A percentile compares a stretch with the other conserved stretches of the same genome.
These are phyloP conservation scores for Actinostola sp. DNA, from an alignment of 92 coral and sea anemone genomes.

Conservation along the genomic window DNA sequence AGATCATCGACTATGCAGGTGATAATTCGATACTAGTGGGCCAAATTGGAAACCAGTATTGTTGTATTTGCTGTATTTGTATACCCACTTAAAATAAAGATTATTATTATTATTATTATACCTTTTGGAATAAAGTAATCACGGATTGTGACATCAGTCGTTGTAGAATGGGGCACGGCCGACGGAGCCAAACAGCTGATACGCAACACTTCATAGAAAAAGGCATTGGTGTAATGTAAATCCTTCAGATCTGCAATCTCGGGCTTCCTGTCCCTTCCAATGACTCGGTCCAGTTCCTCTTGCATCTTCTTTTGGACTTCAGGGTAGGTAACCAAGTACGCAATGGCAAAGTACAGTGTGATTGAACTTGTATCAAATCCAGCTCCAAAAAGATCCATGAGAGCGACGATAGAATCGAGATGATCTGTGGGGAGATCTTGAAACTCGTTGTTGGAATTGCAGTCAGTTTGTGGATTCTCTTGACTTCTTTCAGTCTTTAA, in stretches of 20 bases:
- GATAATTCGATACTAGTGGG: no score
- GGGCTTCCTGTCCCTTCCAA: slow-evolving; percentile 68
- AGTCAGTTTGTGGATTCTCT: slow-evolving; percentile 25
- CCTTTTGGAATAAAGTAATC: slow-evolving; percentile 78
- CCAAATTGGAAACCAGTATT: no score
- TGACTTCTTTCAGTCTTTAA: slow-evolving; percentile 46
- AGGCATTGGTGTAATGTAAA: slow-evolving; percentile 92
- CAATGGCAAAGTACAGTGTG: slow-evolving; percentile 81
- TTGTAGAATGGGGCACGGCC: slow-evolving; percentile 96
- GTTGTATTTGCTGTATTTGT: no score
- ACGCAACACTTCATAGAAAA: slow-evolving; percentile 86
- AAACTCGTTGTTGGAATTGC: slow-evolving; percentile 49
- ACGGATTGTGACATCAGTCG: slow-evolving; percentile 78
- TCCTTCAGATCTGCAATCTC: slow-evolving; percentile 73
- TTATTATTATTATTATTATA: no score
- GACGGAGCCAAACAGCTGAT: slow-evolving; percentile 88
- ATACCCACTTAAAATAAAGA: no score
- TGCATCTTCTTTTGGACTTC: slow-evolving; percentile 73
- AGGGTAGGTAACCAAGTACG: slow-evolving; percentile 80
- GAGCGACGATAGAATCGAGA: slow-evolving; percentile 73
- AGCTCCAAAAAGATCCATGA: slow-evolving; percentile 95
- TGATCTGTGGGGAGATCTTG: slow-evolving; percentile 88
- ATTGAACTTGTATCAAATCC: slow-evolving; percentile 87
- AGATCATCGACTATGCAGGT: no score
- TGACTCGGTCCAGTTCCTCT: slow-evolving; percentile 64